These are phyloP conservation scores for Arrhopalites spinosus DNA, from an alignment of 2,888 invertebrate genomes.

Conservation along the genomic window DNA sequence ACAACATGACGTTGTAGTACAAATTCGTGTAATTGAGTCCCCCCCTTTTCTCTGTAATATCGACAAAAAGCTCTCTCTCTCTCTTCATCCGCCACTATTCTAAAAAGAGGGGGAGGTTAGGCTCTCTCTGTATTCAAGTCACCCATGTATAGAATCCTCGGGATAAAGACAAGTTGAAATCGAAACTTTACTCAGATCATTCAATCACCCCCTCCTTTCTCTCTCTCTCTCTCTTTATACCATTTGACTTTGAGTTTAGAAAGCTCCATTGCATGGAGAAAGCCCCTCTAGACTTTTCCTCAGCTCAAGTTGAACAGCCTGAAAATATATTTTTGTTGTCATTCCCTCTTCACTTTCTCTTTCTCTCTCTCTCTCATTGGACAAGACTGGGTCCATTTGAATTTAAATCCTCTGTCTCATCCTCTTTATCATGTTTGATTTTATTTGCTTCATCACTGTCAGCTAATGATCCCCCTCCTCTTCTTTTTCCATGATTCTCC, in stretches of 20 bases:
- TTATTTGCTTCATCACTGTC: too few species aligned
- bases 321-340: too few species aligned
- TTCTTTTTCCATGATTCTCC: too few species aligned
- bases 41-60: too few species aligned
- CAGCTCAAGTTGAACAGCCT: background rate
- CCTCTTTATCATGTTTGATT: too few species aligned
- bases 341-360: too few species aligned
- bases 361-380: too few species aligned
- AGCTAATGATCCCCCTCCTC: too few species aligned
- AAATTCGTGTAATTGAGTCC: background rate
- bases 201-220: background rate
- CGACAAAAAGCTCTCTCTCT: background rate
- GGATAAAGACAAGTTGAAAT: slow-evolving; percentile 23
- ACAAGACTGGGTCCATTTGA: too few species aligned
- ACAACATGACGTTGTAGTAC: background rate
- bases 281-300: background rate
- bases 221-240: background rate
- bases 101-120: background rate
- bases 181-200: slow-evolving; percentile 6
- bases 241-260: background rate
- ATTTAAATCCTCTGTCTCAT: too few species aligned
- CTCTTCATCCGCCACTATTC: background rate
- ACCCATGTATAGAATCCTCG: slow-evolving; percentile 9
- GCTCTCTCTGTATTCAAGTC: too few species aligned
- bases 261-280: background rate